These are phyloP conservation scores for Sigmodon hispidus DNA, from an alignment of 2,113 vertebrate species.

Conservation along the genomic window DNA sequence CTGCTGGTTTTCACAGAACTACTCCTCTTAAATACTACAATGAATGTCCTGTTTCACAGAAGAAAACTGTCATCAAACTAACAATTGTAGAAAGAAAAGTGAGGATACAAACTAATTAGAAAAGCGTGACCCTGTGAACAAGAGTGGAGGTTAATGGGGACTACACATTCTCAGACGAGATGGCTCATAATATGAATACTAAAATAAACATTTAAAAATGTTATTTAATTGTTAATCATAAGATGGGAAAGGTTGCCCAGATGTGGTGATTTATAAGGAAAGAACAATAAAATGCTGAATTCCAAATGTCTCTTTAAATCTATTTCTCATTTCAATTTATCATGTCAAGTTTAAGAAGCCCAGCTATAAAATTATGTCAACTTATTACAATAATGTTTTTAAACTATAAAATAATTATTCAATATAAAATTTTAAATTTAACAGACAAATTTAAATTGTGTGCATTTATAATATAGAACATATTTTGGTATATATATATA, in stretches of 20 bases:
- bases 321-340: neutral
- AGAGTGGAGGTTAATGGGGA: neutral
- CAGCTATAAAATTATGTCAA: neutral
- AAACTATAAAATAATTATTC: neutral
- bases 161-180: neutral
- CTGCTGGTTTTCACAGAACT: neutral
- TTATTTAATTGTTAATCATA: neutral
- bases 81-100: neutral
- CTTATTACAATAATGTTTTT: neutral
- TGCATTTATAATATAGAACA: neutral
- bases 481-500: neutral
- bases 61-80: constrained; percentile 4
- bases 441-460: neutral
- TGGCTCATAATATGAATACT: neutral
- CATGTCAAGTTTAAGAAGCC: neutral
- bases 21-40: neutral
- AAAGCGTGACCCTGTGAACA: neutral
- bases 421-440: neutral
- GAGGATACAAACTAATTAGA: constrained; percentile 12
- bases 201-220: neutral
- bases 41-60: neutral
- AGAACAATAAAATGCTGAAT: neutral
- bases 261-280: neutral
- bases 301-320: neutral
- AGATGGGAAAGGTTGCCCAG: neutral